Evolutionary conservation across 2,113 vertebrate species (phyloP).

Genomic region (Halcyon malimbica): DNA sequence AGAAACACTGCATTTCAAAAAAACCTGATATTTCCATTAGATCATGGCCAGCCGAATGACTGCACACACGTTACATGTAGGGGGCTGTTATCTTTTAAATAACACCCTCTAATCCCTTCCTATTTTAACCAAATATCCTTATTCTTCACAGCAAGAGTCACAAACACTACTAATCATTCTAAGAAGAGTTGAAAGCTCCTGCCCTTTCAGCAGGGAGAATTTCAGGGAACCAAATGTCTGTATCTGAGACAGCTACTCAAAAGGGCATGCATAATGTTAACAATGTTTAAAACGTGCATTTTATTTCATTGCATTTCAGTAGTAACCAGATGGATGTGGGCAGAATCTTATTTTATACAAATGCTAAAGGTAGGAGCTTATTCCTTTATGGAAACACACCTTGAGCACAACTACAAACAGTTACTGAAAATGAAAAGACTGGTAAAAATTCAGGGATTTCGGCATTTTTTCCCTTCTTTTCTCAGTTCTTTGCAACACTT

Average conservation of each 20-base stretch:
- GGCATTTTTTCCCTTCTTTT: background rate
- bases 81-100: background rate
- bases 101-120: background rate
- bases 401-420: background rate
- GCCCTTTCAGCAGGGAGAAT: background rate
- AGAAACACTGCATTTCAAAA: background rate
- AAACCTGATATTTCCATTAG: background rate
- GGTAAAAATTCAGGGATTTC: background rate
- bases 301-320: background rate
- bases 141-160: background rate
- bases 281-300: background rate
- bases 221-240: background rate
- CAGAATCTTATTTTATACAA: background rate
- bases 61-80: background rate
- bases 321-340: background rate
- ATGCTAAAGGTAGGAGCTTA: background rate
- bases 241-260: background rate
- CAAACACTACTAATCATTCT: background rate
- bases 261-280: background rate
- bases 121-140: slow-evolving; percentile 13
- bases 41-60: background rate
- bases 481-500: background rate
- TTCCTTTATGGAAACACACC: background rate
- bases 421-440: background rate
- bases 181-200: background rate